These are phyloP conservation scores for Clarias macrocephalus DNA, from an alignment of 2,113 vertebrate species.

Conservation along the genomic window DNA sequence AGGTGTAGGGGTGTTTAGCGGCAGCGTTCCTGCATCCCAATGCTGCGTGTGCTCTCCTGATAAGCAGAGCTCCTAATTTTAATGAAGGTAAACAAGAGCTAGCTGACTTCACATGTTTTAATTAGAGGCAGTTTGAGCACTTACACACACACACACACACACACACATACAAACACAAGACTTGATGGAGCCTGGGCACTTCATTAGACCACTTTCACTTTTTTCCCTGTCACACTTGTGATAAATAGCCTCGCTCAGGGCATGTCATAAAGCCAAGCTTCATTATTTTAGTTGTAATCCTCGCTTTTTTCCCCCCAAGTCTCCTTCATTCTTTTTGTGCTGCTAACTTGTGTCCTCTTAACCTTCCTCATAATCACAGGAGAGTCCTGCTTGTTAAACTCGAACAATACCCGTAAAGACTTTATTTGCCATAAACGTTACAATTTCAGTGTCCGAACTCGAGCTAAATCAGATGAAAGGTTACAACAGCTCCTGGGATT, in stretches of 20 bases:
- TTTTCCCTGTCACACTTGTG: not conserved
- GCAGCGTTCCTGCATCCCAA: slow-evolving; percentile 15
- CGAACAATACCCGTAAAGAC: not conserved
- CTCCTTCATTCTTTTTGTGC: not conserved
- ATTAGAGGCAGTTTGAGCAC: slow-evolving; percentile 33
- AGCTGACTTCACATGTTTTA: slow-evolving; percentile 46
- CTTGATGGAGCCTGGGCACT: not conserved
- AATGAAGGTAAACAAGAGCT: slow-evolving; percentile 48
- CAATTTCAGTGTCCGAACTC: not conserved
- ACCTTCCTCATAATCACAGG: not conserved
- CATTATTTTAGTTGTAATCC: not conserved
- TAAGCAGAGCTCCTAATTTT: slow-evolving; percentile 47
- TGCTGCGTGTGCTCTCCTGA: slow-evolving; percentile 29
- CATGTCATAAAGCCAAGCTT: not conserved
- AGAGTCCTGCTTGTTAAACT: not conserved
- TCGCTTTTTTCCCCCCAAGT: not conserved
- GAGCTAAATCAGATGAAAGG: not conserved
- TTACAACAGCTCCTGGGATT: not conserved
- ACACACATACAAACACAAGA: not conserved
- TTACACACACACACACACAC: not conserved
- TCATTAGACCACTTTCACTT: not conserved
- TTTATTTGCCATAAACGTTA: not conserved
- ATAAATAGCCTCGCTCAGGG: slow-evolving; percentile 1
- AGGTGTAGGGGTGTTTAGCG: slow-evolving; percentile 9
- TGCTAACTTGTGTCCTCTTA: too few species aligned